Evolutionary conservation across 2,888 invertebrate species (phyloP).

Genomic region (Molanna angustata): DNA sequence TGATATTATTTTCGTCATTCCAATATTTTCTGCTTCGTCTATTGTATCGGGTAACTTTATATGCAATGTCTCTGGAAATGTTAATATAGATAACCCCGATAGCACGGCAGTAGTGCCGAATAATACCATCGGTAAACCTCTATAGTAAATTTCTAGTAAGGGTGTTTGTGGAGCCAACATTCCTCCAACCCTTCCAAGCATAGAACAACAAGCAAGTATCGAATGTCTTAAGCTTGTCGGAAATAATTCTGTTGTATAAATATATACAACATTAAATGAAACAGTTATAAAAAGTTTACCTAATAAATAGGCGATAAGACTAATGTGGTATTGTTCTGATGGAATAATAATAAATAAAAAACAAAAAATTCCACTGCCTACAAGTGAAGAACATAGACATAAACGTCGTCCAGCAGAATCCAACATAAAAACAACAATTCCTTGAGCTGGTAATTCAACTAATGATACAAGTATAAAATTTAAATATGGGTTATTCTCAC

Average conservation of each 20-base stretch:
- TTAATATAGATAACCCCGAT: slow-evolving; percentile 56
- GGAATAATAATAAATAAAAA: slow-evolving; percentile 59
- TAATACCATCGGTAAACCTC: slow-evolving; percentile 58
- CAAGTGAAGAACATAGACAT: slow-evolving; percentile 56
- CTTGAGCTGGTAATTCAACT: slow-evolving; percentile 65
- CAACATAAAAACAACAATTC: slow-evolving; percentile 55
- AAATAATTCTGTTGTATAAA: slow-evolving; percentile 68
- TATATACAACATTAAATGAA: slow-evolving; percentile 63
- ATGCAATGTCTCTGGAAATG: slow-evolving; percentile 63
- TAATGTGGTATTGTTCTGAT: slow-evolving; percentile 42
- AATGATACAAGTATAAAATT: slow-evolving; percentile 69
- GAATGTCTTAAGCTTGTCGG: slow-evolving; percentile 63
- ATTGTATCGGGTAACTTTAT: slow-evolving; percentile 60
- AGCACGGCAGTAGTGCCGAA: slow-evolving; percentile 57
- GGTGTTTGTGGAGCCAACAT: slow-evolving; percentile 67
- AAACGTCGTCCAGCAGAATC: slow-evolving; percentile 58
- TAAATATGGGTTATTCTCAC: slow-evolving; percentile 57
- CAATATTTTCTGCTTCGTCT: slow-evolving; percentile 54
- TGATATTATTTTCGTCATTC: slow-evolving; percentile 8
- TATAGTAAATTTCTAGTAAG: slow-evolving; percentile 56
- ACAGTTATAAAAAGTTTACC: slow-evolving; percentile 66
- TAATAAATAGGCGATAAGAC: slow-evolving; percentile 44
- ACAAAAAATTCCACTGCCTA: slow-evolving; percentile 59
- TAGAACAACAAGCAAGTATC: slow-evolving; percentile 62
- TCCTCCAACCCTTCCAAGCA: slow-evolving; percentile 63